Conservation (phyloP, 2,888 invertebrate species). For the Andrena bicolor region DNA sequence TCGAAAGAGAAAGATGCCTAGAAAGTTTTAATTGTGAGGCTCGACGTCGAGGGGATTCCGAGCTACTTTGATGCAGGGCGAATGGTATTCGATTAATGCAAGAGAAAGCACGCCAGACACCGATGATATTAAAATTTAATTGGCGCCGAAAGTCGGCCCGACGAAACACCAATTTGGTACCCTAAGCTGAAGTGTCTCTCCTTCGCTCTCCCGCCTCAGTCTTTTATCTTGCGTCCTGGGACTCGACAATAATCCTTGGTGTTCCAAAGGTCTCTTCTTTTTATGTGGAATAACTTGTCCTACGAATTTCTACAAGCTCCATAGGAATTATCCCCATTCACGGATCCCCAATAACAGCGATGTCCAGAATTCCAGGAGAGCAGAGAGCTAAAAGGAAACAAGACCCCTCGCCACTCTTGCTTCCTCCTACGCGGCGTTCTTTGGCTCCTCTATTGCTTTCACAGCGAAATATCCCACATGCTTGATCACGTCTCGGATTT, state of each 20-base stretch:
- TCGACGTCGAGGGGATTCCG: conserved; percentile 9
- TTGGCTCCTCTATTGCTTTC: conserved; percentile 56
- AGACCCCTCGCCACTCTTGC: conserved; percentile 5
- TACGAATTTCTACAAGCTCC: background rate
- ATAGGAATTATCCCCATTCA: conserved; percentile 12
- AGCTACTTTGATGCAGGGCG: conserved; percentile 22
- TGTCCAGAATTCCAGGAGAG: conserved; percentile 61
- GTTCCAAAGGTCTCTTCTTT: background rate
- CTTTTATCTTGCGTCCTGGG: too few species aligned
- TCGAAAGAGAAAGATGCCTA: conserved; percentile 14
- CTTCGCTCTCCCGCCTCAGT: too few species aligned
- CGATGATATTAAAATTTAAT: conserved; percentile 43
- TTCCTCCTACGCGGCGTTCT: conserved; percentile 42
- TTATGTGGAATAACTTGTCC: background rate
- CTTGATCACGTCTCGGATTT: conserved; percentile 64
- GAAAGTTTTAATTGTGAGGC: conserved; percentile 62
- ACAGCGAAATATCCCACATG: conserved; percentile 66
- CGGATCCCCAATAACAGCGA: conserved; percentile 46
- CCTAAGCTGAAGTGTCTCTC: too few species aligned
- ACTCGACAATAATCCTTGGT: too few species aligned
- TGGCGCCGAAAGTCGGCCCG: conserved; percentile 19
- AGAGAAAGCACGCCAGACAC: background rate
- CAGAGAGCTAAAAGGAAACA: conserved; percentile 33
- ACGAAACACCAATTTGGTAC: conserved; percentile 4
- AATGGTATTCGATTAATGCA: conserved; percentile 31